Evolutionary conservation across 37 sponge, comb jelly and placozoan species (phyloP), one percentile per base, ranked within the genome.

Genomic region (Chondrilla cf. caribensis): DNA sequence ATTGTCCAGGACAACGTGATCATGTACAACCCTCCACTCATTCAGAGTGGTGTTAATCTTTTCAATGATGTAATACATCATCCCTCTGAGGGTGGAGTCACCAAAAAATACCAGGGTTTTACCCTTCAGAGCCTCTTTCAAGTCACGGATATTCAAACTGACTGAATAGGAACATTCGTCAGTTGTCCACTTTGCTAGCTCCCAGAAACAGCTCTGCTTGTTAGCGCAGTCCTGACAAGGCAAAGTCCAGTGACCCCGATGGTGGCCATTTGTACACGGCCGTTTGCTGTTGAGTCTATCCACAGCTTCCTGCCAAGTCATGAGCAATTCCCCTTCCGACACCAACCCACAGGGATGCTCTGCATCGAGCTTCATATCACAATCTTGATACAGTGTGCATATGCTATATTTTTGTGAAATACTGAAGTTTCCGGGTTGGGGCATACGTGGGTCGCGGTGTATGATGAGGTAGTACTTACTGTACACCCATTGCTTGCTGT

Each of bases 31-130:
- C 19, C 24, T n/a, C 84, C 84, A 83, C 19, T 31, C 26, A 24
- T 54, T 21, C 58, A 83, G 39, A 31, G 84, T 73, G 39, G 58
- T 58, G 33, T 83, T 83, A 38, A 83, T 22, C 76, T 39, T 68
- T 35, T 83, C 84, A 67, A 83, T 68, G 76, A 72, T 72, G 57
- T 83, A 71, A 33, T 83, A 83, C 84, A 83, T 83, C 35, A 83
- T 72, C 8, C 84, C 84, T 25, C 84, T 47, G 0, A 83, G 33
- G 9, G 58, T 68, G 7, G 84, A 83, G 60, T 83, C 84, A 5
- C 84, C 84, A 71, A 83, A 47, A 44, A 83, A 68, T 2, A 83
- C 8, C 24, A 75, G 25, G 15, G 76, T 73, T 37, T 73, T 73
- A n/a, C 75, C 84, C 51, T 47, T 47, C 11, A 47, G 11, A 47